Conservation (phyloP, 1,140 invertebrate genomes). For the Rhizoglyphus robini region DNA sequence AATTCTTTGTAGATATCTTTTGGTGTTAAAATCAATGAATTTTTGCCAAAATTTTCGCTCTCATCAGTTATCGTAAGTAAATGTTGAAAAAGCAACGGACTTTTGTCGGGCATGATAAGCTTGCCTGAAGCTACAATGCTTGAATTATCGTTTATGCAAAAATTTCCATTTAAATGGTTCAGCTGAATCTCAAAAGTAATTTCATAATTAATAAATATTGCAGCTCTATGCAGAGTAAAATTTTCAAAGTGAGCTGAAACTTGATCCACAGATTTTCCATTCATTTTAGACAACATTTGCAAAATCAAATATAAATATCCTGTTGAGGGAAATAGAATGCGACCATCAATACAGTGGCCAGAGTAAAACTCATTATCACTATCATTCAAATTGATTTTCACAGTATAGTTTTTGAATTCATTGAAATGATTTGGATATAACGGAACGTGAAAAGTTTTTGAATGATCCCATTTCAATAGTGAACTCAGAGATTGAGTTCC, state of each 20-base stretch:
- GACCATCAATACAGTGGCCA: slow-evolving; percentile 43
- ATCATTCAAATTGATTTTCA: slow-evolving; percentile 22
- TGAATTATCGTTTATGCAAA: slow-evolving; percentile 79
- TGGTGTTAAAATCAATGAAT: slow-evolving; percentile 37
- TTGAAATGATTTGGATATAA: slow-evolving; percentile 24
- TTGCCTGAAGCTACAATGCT: slow-evolving; percentile 62
- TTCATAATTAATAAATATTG: slow-evolving; percentile 37
- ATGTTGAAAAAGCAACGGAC: slow-evolving; percentile 15
- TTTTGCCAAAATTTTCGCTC: slow-evolving; percentile 10
- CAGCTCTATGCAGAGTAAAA: slow-evolving; percentile 40
- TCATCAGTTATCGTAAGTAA: too few relatives aligned
- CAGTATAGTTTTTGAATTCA: background rate
- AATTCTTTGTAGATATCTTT: slow-evolving; percentile 92
- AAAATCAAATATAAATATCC: slow-evolving; percentile 42
- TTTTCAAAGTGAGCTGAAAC: slow-evolving; percentile 39
- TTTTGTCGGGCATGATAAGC: slow-evolving; percentile 51
- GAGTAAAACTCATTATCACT: slow-evolving; percentile 33
- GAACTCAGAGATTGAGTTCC: slow-evolving; percentile 40
- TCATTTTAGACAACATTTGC: slow-evolving; percentile 39
- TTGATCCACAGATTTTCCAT: slow-evolving; percentile 34
- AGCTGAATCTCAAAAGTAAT: slow-evolving; percentile 70
- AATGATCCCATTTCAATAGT: slow-evolving; percentile 41
- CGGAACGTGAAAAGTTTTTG: slow-evolving; percentile 24
- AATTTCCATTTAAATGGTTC: slow-evolving; percentile 69
- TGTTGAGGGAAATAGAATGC: slow-evolving; percentile 42